Evolutionary conservation across 1,140 invertebrate genomes (phyloP).

Genomic region (Myzus persicae): DNA sequence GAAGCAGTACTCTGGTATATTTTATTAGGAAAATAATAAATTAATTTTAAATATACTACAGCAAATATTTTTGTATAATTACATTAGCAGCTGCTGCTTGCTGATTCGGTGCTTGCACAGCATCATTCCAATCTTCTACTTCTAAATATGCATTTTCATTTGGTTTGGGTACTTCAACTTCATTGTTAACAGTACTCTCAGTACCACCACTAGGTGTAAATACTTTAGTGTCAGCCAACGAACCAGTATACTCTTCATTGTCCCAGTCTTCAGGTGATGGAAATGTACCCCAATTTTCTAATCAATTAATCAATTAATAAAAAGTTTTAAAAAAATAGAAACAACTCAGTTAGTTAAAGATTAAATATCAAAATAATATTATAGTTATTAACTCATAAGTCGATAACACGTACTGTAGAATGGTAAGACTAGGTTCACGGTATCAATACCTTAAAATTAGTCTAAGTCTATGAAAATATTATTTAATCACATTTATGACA

Average conservation of each 20-base stretch:
- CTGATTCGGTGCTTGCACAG: conserved; percentile 36
- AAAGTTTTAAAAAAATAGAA: background rate
- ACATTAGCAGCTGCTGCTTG: background rate
- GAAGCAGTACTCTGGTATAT: background rate
- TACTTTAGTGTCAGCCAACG: conserved; percentile 92
- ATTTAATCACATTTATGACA: too few relatives aligned
- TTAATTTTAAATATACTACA: background rate
- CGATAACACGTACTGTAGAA: too few relatives aligned
- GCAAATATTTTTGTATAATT: conserved; percentile 41
- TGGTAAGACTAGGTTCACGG: too few relatives aligned
- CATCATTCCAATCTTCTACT: conserved; percentile 59
- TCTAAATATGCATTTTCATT: conserved; percentile 61
- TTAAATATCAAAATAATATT: background rate
- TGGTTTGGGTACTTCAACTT: conserved; percentile 61
- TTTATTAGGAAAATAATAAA: background rate
- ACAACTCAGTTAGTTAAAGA: background rate
- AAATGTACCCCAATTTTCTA: conserved; percentile 63
- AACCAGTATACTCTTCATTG: conserved; percentile 93
- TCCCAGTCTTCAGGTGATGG: conserved; percentile 86
- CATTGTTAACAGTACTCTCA: conserved; percentile 63
- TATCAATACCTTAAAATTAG: too few relatives aligned
- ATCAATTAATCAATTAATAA: background rate
- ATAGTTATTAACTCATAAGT: background rate
- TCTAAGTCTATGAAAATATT: too few relatives aligned
- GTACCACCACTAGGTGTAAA: conserved; percentile 77